Base-by-base conservation (phyloP, 1,140 invertebrate genomes). In the Helicoverpa zea region DNA sequence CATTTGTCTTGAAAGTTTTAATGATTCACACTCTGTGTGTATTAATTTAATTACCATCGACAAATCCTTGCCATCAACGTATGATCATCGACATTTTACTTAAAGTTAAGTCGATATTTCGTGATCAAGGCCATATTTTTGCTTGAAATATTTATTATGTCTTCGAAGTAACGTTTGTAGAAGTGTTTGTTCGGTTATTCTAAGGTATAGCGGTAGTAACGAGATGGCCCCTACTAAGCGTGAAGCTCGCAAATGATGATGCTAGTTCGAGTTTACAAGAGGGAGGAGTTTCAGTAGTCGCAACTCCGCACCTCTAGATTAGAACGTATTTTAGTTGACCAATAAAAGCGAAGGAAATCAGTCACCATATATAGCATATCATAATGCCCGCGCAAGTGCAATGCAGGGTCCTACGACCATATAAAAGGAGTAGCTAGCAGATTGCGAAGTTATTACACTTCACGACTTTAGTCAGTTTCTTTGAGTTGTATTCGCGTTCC, bases 341-440 rank as follows among this genome's bases (percentile, higher is more conserved):
- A 70, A 70, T 70, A 23, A 70, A 13, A 70, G 47, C 47, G 18
- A 5, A 70, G 66, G 18, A 52, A 70, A 16, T 52, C 66, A n/a
- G 35, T 70, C 11, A n/a, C 12, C 18, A 30, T 30, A 54, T 49
- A 61, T 61, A 70, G 9, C 16, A 66, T 68, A 70, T 66, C 35
- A 75, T 35, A 59, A 16, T 56, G 54, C 29, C 61, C 73, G 51
- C 79, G 63, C 61, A 81, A 81, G 18, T 66, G 68, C 68, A 54
- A 12, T 23, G 49, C 13, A 30, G 18, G 64, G 64, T n/a, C 47
- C 16, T 23, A 23, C 4, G 49, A 54, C 13, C 49, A 12, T 54
- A 30, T 72, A 72, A 54, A 72, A 54, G 68, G 14, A 30, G 16
- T 9, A n/a, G 49, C 23, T n/a, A 3, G 4, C 18, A 29, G 49